Conservation (phyloP, 2,797 vertebrate genomes). For the Echiichthys vipera region DNA sequence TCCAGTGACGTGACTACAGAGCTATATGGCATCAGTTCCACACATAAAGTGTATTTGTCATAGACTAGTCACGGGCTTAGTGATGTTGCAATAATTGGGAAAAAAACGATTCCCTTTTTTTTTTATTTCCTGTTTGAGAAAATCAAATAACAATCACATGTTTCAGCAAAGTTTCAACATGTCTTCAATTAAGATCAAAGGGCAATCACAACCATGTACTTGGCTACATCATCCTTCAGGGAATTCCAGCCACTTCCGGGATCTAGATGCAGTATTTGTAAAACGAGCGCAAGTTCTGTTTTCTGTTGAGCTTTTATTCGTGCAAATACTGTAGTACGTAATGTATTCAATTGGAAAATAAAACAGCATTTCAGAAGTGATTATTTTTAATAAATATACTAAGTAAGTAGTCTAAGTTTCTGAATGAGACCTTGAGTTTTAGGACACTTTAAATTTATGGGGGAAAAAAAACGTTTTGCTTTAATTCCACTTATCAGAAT, state of each 20-base stretch:
- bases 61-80: constrained; percentile 28
- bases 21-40: neutral
- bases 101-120: neutral
- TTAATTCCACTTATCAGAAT: neutral
- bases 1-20: constrained; percentile 21
- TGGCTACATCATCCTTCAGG: constrained; percentile 14
- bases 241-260: constrained; percentile 39
- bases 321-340: neutral
- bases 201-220: no score
- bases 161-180: neutral
- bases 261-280: constrained; percentile 9
- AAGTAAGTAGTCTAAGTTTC: no score
- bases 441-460: neutral
- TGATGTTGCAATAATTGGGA: constrained; percentile 47
- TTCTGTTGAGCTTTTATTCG: neutral
- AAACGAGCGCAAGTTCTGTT: neutral
- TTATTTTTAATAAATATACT: no score
- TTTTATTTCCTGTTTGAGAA: neutral
- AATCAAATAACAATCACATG: neutral
- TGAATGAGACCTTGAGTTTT: neutral
- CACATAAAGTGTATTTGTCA: neutral
- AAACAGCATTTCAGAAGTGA: neutral
- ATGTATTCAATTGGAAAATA: neutral
- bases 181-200: neutral
- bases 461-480: neutral